Evolutionary conservation across 2,888 invertebrate species (phyloP), one percentile per base, ranked within the genome.

Genomic region (Heliconius ethilla): DNA sequence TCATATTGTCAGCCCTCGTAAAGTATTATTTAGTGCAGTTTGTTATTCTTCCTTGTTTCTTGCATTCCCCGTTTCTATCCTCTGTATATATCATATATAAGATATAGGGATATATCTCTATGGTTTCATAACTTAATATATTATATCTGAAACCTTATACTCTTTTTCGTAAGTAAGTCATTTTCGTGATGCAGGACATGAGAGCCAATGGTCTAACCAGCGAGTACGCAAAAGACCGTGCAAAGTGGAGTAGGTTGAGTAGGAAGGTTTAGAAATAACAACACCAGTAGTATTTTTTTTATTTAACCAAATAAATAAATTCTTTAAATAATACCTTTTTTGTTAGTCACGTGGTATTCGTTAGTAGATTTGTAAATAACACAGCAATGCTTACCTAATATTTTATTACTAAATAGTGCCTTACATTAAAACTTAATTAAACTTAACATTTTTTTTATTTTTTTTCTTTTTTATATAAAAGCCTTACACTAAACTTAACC

Each of bases 341-440:
- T 10, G n/a, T n/a, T 59, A 37, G 33, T 33, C 22, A 33, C n/a
- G 10, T n/a, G 22, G 66, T 37, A 66, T 11, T 37, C 1, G n/a
- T 59, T 37, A n/a, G 11, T 67, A 11, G n/a, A n/a, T 67, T 11
- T 29, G n/a, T 67, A 67, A 69, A 69, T 69, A 25, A 69, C n/a
- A 69, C 69, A 69, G n/a, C 25, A n/a, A 15, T 69, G 40, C 69
- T 69, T 45, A 69, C 11, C 40, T 45, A 40, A 45, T 6, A 40
- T 25, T 69, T 69, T 69, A 69, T 69, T 69, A 25, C 69, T 69
- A 69, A 37, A 69, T 63, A 25, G n/a, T 63, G 10, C 13, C 25
- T 25, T 13, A 63, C 25, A 63, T n/a, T 7, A 40, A n/a, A 40
- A 69, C 40, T 69, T 69, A 69, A 40, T 27, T 45, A 69, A 67